Percentiles rank a stretch among this genome's conserved stretches.
Evolutionary conservation across 2,113 vertebrate species (phyloP).

Genomic region (Aleadryas rufinucha): DNA sequence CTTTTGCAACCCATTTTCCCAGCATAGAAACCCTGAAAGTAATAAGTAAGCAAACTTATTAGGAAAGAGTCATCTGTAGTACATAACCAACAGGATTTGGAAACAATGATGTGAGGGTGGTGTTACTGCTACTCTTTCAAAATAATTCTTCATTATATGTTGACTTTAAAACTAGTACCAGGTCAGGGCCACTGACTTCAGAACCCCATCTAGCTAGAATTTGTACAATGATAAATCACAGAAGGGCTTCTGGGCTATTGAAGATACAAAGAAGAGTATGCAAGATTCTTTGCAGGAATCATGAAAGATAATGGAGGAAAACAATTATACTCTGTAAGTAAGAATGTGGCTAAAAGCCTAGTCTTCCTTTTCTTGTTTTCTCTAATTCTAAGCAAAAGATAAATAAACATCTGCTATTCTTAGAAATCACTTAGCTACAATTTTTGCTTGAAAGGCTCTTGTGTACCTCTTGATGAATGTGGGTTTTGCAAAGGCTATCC

Average conservation of each 20-base stretch:
- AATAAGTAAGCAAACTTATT: constrained; percentile 36
- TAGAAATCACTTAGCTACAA: not conserved
- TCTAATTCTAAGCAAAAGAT: not conserved
- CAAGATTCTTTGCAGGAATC: not conserved
- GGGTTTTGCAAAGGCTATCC: not conserved
- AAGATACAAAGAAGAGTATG: not conserved
- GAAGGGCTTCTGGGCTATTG: not conserved
- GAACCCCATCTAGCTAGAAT: not conserved
- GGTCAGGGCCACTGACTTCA: not conserved
- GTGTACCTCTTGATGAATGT: not conserved
- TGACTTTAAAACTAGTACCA: not conserved
- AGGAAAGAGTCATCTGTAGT: not conserved
- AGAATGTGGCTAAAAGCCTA: not conserved
- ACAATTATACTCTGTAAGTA: not conserved
- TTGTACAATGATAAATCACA: not conserved
- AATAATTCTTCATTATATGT: not conserved
- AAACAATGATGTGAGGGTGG: not conserved
- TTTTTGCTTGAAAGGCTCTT: not conserved
- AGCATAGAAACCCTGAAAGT: constrained; percentile 39
- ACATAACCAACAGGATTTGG: not conserved
- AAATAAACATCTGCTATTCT: not conserved
- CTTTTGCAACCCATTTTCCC: constrained; percentile 44
- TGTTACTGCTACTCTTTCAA: not conserved
- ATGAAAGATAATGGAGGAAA: not conserved
- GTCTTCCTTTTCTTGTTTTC: not conserved